Conservation (phyloP, 2,888 invertebrate species). For the Caenorhabditis sinica region DNA sequence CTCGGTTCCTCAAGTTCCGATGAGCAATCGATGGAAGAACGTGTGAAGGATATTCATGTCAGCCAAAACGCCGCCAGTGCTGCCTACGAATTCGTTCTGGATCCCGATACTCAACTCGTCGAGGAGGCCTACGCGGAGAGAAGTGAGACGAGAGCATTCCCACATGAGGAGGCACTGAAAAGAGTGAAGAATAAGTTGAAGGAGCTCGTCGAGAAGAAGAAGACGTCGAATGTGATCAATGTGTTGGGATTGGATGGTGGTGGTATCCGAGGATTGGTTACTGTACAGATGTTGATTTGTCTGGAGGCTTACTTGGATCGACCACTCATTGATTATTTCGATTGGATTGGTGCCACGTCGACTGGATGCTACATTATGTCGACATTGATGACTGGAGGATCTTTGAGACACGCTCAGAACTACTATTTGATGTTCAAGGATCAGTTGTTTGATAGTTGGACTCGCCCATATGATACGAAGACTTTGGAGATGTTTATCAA, state of each 20-base stretch:
- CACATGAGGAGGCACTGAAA: conserved; percentile 68
- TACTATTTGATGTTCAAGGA: conserved; percentile 96
- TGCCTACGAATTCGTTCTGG: conserved; percentile 71
- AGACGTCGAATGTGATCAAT: conserved; percentile 75
- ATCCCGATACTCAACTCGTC: conserved; percentile 69
- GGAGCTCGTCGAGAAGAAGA: conserved; percentile 68
- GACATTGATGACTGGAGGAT: conserved; percentile 88
- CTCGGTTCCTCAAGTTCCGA: conserved; percentile 26
- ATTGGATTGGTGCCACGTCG: conserved; percentile 94
- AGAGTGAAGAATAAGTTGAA: conserved; percentile 68
- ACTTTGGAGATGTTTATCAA: conserved; percentile 92
- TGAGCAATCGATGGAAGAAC: conserved; percentile 48
- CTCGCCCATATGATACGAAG: conserved; percentile 93
- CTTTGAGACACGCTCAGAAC: conserved; percentile 89
- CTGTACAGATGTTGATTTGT: conserved; percentile 77
- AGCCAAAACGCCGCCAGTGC: conserved; percentile 64
- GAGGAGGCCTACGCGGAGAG: conserved; percentile 70
- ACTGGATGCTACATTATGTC: conserved; percentile 95
- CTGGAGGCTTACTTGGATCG: conserved; percentile 78
- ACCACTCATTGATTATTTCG: conserved; percentile 87
- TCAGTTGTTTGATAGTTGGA: conserved; percentile 91
- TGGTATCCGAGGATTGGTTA: conserved; percentile 90
- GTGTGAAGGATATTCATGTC: conserved; percentile 39
- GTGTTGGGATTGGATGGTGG: conserved; percentile 94
- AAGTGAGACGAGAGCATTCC: conserved; percentile 64